Percentiles rank a stretch among this genome's conserved stretches.
phyloP scores from a whole-genome alignment of 2,797 vertebrate species.

The Neostethus bicornis region DNA sequence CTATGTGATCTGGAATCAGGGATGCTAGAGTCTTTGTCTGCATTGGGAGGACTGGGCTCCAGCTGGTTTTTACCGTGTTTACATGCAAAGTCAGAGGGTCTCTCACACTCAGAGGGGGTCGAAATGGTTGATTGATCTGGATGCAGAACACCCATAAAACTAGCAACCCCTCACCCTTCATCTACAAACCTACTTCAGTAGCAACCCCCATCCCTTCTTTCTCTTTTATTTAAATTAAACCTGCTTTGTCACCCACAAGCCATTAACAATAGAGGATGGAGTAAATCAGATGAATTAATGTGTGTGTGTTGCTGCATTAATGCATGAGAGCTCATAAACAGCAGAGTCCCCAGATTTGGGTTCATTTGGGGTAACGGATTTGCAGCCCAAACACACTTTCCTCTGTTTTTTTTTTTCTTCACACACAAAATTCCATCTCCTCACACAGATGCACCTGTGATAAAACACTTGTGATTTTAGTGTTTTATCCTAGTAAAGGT shows the following conservation, averaged over 20 bases:
- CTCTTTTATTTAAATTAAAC: slow-evolving; percentile 19
- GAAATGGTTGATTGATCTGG: slow-evolving; percentile 67
- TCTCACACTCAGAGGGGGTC: slow-evolving; percentile 57
- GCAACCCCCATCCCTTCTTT: slow-evolving; percentile 8
- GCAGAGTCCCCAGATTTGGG: slow-evolving; percentile 14
- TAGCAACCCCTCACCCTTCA: not conserved
- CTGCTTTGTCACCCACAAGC: slow-evolving; percentile 27
- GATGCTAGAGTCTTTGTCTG: slow-evolving; percentile 72
- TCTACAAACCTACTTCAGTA: not conserved
- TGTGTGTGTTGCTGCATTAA: not conserved
- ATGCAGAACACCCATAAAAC: slow-evolving; percentile 37
- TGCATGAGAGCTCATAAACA: slow-evolving; percentile 3
- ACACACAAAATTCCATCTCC: slow-evolving; percentile 37
- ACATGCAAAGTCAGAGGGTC: slow-evolving; percentile 70
- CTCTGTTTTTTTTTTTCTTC: slow-evolving; percentile 28
- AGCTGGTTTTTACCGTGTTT: slow-evolving; percentile 70
- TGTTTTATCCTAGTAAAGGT: too few relatives aligned
- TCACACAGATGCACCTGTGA: slow-evolving; percentile 26
- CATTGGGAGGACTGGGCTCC: slow-evolving; percentile 62
- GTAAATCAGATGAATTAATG: not conserved
- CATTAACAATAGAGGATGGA: slow-evolving; percentile 19
- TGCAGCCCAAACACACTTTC: slow-evolving; percentile 40
- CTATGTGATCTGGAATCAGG: slow-evolving; percentile 34
- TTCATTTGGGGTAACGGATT: slow-evolving; percentile 52
- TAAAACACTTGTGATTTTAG: too few relatives aligned